Evolutionary conservation across 2,888 invertebrate species (phyloP).

Genomic region (Drosophila borealis): DNA sequence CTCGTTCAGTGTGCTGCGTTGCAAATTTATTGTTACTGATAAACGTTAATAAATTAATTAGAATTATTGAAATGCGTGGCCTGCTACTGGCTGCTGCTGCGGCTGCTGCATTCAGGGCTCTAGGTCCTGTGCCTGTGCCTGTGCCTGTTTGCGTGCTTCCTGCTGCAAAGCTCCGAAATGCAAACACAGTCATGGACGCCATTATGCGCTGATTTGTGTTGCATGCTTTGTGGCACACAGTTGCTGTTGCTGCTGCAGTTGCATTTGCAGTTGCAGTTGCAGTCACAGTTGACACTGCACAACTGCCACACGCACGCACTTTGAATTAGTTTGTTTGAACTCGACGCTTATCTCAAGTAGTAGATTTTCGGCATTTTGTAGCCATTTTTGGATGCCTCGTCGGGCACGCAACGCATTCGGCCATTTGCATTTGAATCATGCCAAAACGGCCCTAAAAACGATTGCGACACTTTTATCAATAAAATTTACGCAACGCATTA

Average conservation of each 20-base stretch:
- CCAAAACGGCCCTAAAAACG: constrained; percentile 15
- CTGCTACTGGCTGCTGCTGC: constrained; percentile 29
- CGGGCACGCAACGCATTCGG: constrained; percentile 45
- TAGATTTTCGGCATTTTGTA: constrained; percentile 77
- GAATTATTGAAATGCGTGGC: constrained; percentile 84
- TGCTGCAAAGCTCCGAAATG: constrained; percentile 55
- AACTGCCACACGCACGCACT: constrained; percentile 51
- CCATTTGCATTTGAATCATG: constrained; percentile 46
- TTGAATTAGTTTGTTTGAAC: constrained; percentile 81
- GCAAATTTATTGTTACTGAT: constrained; percentile 83
- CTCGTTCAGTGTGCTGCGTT: constrained; percentile 22
- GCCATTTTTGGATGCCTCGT: constrained; percentile 59
- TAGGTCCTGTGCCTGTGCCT: constrained; percentile 9
- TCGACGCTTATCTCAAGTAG: constrained; percentile 79
- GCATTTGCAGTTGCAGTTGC: constrained; percentile 2
- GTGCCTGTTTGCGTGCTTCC: constrained; percentile 22
- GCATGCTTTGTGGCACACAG: constrained; percentile 63
- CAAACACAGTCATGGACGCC: constrained; percentile 72
- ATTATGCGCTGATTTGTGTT: constrained; percentile 78
- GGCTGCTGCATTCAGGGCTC: constrained; percentile 18
- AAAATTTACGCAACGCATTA: constrained; percentile 71
- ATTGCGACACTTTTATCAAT: constrained; percentile 71
- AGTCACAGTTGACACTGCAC: constrained; percentile 25
- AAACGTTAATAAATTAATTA: constrained; percentile 85
- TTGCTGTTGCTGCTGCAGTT: background rate